Evolutionary conservation across 2,888 invertebrate genomes (phyloP).

Genomic region (Microchrysa polita): DNA sequence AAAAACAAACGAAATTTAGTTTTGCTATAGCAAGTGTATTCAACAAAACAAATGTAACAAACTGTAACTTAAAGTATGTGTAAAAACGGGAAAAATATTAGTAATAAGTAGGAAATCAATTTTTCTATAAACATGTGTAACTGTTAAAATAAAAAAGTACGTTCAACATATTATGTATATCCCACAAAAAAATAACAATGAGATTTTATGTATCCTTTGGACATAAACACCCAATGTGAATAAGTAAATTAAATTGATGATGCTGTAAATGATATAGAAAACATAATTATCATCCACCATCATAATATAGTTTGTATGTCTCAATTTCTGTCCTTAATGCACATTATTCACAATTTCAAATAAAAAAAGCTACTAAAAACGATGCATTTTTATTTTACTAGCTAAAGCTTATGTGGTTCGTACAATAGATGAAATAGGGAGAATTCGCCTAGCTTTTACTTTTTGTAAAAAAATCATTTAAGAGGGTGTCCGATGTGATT

Average conservation of each 20-base stretch:
- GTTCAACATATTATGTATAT: slow-evolving; percentile 8
- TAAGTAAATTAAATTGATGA: slow-evolving; percentile 46
- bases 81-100: slow-evolving; percentile 12
- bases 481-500: too few species aligned
- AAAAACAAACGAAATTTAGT: slow-evolving; percentile 16
- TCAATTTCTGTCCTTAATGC: too few species aligned
- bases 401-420: too few species aligned
- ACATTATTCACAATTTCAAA: too few species aligned
- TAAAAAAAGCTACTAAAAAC: too few species aligned
- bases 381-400: too few species aligned
- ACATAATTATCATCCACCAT: slow-evolving; percentile 45
- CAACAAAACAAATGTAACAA: background rate
- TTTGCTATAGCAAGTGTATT: slow-evolving; percentile 16
- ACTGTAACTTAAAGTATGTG: background rate
- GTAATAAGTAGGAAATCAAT: slow-evolving; percentile 38
- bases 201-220: slow-evolving; percentile 37
- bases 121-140: slow-evolving; percentile 24
- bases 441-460: too few species aligned
- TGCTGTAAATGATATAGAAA: slow-evolving; percentile 53
- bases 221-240: slow-evolving; percentile 40
- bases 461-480: too few species aligned
- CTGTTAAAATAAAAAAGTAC: background rate
- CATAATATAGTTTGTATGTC: too few species aligned
- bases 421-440: too few species aligned
- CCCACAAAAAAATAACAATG: background rate